Evolutionary conservation across 1,140 invertebrate species (phyloP), one percentile per base, ranked within the genome.

Genomic region (Drosophila subpulchrella): DNA sequence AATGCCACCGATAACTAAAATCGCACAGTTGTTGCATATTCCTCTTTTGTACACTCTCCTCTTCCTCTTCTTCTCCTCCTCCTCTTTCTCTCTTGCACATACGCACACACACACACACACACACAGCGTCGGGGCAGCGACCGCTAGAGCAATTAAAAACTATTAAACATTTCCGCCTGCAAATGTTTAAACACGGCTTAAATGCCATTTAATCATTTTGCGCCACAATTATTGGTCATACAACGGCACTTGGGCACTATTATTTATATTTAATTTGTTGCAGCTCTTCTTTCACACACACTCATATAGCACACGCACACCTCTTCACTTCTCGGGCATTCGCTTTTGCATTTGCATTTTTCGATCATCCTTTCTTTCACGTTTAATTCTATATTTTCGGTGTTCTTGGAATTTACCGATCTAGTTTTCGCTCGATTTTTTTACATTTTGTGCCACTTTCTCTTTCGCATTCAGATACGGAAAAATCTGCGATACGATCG

Each of bases 121-220:
- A 44, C 44, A 60, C 27, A 83, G 61, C n/a, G 68, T 81, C 79
- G 71, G 66, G 80, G 81, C 73, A 75, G 66, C 57, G 68, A 73
- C 70, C 70, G 70, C 68, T 73, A 56, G 15, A 62, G 58, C 61
- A 71, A 68, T 65, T 60, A 66, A 55, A 88, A 57, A 42, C 60
- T 59, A 82, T 85, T 78, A 68, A 54, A 51, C 48, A 51, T 51
- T 51, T 51, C 48, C 48, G 83, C 70, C 70, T 75, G 15, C 76
- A 61, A 75, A 68, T 82, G 78, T 88, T 88, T 72, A 78, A 78
- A 72, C 77, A 63, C 65, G 58, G 60, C 62, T 80, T 60, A 54
- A 53, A 74, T 39, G 47, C 66, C 27, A 57, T 27, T 70, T 56
- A 70, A 44, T 66, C 36, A 71, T 27, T 71, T 71, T 71, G 66